Evolutionary conservation across 2,888 invertebrate species (phyloP), one percentile per base, ranked within the genome.

Genomic region (Trissolcus japonicus): DNA sequence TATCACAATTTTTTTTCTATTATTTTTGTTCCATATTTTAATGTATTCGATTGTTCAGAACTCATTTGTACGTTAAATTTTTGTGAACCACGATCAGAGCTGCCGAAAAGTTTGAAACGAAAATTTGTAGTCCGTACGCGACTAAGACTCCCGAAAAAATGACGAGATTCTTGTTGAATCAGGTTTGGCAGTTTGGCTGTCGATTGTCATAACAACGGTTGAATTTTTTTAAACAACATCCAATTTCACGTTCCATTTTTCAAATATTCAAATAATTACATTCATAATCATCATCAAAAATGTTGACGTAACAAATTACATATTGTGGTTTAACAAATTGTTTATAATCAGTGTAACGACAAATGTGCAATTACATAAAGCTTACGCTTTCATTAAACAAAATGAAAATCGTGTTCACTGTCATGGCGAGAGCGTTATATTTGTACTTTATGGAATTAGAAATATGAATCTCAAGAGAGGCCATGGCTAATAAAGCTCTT

Each of bases 401-500:
- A 74, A 67, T 62, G 46, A 74, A 74, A 74, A 67, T 48, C 74
- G 61, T 74, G 74, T 67, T 57, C 67, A 57, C 62, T 67, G 74
- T 74, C 74, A 67, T 40, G 55, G 66, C 7, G 51, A 48, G 61
- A 46, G 56, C 62, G 53, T 74, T 67, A 53, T 74, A 74, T 74
- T 67, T 62, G 74, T 67, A 67, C 57, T 40, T 74, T 74, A 67
- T 57, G 62, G 67, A 67, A 66, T 74, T 67, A 67, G 73, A 74
- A 74, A 56, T 74, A 74, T 74, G 73, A 74, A 74, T 67, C 73
- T 67, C 71, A 81, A 79, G 80, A 82, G 80, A 78, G 75, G 76
- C 77, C 79, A 80, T 81, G 82, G 83, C 84, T 84, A 85, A 85
- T 85, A 85, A 84, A 85, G 74, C 78, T 76, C 74, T 66, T 73